Evolutionary conservation across 2,113 vertebrate genomes (phyloP), one percentile per base, ranked within the genome.

Genomic region (Otus sunia): DNA sequence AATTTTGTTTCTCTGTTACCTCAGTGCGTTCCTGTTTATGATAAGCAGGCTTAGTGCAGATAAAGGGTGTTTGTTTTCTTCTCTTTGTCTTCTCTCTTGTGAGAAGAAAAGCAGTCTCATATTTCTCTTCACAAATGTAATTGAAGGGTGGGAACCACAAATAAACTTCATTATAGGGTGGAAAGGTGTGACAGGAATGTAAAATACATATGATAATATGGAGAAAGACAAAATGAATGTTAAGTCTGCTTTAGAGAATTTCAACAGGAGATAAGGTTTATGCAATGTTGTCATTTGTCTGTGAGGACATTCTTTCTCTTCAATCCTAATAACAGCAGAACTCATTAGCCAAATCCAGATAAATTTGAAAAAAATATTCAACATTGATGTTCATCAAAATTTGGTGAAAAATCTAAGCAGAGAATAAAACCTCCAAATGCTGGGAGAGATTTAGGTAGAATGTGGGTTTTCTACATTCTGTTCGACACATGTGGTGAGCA

Each of bases 11-110:
- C 34, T 81, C 8, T 79, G 9, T 67, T 55, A 37, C 49, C 19
- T 3, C 56, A 60, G 1, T 39, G 1, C 0, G 0, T 20, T 95
- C 34, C 30, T 78, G 5, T 30, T 66, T 71, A 47, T 29, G 43
- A 39, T 37, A 78, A 66, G 26, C 21, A 75, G 27, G 9, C 5
- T 49, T 49, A 36, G 10, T 8, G 18, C 12, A 49, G 52, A 34
- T 9, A 47, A 18, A 76, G 4, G 2, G 2, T 55, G 11, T 69
- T 64, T n/a, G 13, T 50, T 77, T 86, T 32, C 20, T 45, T 39
- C 41, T 41, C 6, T 47, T 66, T 68, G 10, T 72, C 80, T 80
- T 60, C 58, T 75, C 10, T 22, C 22, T 1, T 3, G 12, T 15
- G 53, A 17, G n/a, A 58, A 83, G 52, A 75, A 47, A 36, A 41